A percentile compares a stretch with the other conserved stretches of the same genome.
phyloP scores from a whole-genome alignment of 2,888 invertebrate genomes.

The Mesorhabditis sp. region DNA sequence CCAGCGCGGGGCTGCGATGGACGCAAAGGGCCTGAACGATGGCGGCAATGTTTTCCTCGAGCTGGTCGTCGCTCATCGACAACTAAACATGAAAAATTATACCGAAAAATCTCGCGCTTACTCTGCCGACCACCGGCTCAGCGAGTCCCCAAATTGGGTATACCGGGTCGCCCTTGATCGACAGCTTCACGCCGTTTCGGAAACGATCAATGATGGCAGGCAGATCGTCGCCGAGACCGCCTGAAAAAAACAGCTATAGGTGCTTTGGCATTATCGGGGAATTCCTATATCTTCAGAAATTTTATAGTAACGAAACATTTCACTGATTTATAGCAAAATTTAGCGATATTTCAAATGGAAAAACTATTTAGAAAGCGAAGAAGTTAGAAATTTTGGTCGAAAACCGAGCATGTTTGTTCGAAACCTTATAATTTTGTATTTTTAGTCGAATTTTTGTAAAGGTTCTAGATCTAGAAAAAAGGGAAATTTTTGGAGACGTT shows the following conservation, averaged over 20 bases:
- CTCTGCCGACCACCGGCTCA: slow-evolving; percentile 50
- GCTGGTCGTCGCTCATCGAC: slow-evolving; percentile 46
- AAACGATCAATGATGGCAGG: slow-evolving; percentile 49
- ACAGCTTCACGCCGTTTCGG: slow-evolving; percentile 50
- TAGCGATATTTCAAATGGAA: too few relatives aligned
- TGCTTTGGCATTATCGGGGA: neutral
- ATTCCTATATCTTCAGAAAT: too few relatives aligned
- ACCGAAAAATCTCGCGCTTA: slow-evolving; percentile 15
- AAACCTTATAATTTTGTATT: too few relatives aligned
- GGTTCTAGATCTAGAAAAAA: neutral
- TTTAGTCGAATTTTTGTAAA: neutral
- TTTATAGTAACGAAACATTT: too few relatives aligned
- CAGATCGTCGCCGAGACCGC: slow-evolving; percentile 49
- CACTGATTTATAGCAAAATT: too few relatives aligned
- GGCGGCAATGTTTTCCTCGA: slow-evolving; percentile 49
- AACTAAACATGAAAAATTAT: slow-evolving; percentile 28
- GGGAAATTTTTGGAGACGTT: neutral
- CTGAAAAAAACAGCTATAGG: slow-evolving; percentile 11
- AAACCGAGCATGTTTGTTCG: too few relatives aligned
- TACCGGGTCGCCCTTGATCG: slow-evolving; percentile 46
- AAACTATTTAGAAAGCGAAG: too few relatives aligned
- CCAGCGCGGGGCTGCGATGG: slow-evolving; percentile 52
- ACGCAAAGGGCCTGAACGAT: slow-evolving; percentile 45
- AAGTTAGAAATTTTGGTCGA: too few relatives aligned
- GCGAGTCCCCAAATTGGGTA: slow-evolving; percentile 52